Evolutionary conservation across 2,797 vertebrate species (phyloP), one percentile per base, ranked within the genome.

Genomic region (Microhierax caerulescens): DNA sequence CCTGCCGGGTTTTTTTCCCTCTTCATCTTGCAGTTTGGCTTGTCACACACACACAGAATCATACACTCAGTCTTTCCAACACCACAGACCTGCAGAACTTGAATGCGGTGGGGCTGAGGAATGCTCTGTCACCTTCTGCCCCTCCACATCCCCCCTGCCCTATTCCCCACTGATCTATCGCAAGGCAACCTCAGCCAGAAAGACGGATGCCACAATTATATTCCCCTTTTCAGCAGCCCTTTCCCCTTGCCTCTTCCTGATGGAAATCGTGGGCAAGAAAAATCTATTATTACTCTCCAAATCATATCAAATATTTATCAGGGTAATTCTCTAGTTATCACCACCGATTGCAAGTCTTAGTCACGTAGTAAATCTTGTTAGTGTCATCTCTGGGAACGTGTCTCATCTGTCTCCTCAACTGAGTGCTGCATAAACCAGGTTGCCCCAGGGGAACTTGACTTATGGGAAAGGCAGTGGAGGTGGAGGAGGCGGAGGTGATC

Each of bases 221-320:
- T 84, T 90, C 64, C 73, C 86, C 70, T 96, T 92, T 91, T 64
- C 68, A 92, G 84, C 77, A 65, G 77, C 77, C 96, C 82, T 53
- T 79, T 86, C 70, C 88, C 75, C 56, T 61, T 91, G 34, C 67
- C 97, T 93, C 64, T 81, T 85, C 75, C 61, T 93, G 93, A 93
- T 96, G 86, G 93, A 97, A 97, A 94, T 82, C 11, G 25, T 74
- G 77, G 90, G 73, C 61, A 91, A 96, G 95, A 97, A 95, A 98
- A 97, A 97, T 94, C 93, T 87, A 88, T 93, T 96, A 97, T 95
- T 97, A 72, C 92, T 94, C 67, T 97, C 87, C 96, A 96, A 97
- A 96, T 96, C 87, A 82, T 95, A 96, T 96, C 90, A 97, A 97
- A 95, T 97, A 97, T 97, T 97, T 98, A 97, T 97, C 97, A 93